Evolutionary conservation across 2,888 invertebrate species (phyloP), one percentile per base, ranked within the genome.

Genomic region (Sarcophaga variegata): DNA sequence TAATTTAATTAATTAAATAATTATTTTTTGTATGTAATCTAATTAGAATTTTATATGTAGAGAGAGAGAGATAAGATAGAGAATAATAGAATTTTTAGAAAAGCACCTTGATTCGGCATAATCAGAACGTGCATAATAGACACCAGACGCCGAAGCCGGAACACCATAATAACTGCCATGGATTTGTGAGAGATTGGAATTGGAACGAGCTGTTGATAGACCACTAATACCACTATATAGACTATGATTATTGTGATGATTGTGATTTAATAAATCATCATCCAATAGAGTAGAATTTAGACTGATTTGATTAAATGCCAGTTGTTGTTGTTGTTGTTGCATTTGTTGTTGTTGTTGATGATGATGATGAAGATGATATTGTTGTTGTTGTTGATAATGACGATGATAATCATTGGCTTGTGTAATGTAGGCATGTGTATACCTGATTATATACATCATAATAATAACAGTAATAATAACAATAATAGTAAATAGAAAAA

Each of bases 401-500:
- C 92, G 92, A 91, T 93, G 93, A 88, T 92, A 92, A 90, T 93
- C 93, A 91, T 91, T 93, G 89, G 92, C 90, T 91, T 93, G 93
- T 91, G 92, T 91, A 90, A 93, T 92, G 90, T 93, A 93, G 90
- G 92, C 93, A 90, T 93, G 92, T 89, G 92, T 92, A 91, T 93
- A 93, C 92, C 93, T 93, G 90, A 77, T 86, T 83, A 75, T 80
- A 78, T 88, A 79, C 49, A 83, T 78, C 59, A 66, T 49, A 22
- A 22, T 72, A 76, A 74, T 74, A 49, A 54, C 49, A 69, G 59
- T n/a, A 12, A 49, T 49, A 49, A 54, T 14, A 54, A 37, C 3
- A 37, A 37, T 37, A 78, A 59, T 60, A 62, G 67, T 20, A 45
- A 66, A 64, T 63, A 66, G 81, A 74, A 62, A 85, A 81, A 77